A percentile compares a stretch with the other conserved stretches of the same genome.
phyloP scores from a whole-genome alignment of 1,140 invertebrate genomes.

The Stratiolaelaps scimitus region DNA sequence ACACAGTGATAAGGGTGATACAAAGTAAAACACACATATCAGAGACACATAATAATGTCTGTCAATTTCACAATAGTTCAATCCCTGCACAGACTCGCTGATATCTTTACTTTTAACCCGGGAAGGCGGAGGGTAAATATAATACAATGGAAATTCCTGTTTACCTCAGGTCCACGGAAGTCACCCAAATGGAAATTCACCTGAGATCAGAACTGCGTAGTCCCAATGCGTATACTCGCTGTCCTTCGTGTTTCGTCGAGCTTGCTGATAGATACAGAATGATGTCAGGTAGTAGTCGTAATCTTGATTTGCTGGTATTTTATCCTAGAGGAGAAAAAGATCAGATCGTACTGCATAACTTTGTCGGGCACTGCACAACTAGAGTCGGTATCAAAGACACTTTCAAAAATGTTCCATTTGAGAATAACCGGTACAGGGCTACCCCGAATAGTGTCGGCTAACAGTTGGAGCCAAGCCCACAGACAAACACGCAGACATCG shows the following conservation, averaged over 20 bases:
- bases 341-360: too few species aligned
- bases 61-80: constrained; percentile 5
- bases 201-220: constrained; percentile 26
- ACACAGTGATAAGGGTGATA: background rate
- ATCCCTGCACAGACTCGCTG: constrained; percentile 1
- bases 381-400: too few species aligned
- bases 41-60: too few species aligned
- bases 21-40: background rate
- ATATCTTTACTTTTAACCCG: background rate
- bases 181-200: background rate
- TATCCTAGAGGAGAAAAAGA: too few species aligned
- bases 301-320: constrained; percentile 1
- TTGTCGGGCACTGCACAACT: too few species aligned
- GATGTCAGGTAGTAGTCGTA: constrained; percentile 19
- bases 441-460: too few species aligned
- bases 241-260: background rate
- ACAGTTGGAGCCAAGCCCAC: too few species aligned
- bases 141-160: too few species aligned
- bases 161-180: too few species aligned
- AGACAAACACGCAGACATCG: too few species aligned
- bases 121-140: background rate
- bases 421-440: too few species aligned
- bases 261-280: constrained; percentile 23
- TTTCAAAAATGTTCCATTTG: too few species aligned
- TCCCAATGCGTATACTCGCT: constrained; percentile 16